Conservation (phyloP, 2,888 invertebrate genomes). For the Nemurella pictetii region DNA sequence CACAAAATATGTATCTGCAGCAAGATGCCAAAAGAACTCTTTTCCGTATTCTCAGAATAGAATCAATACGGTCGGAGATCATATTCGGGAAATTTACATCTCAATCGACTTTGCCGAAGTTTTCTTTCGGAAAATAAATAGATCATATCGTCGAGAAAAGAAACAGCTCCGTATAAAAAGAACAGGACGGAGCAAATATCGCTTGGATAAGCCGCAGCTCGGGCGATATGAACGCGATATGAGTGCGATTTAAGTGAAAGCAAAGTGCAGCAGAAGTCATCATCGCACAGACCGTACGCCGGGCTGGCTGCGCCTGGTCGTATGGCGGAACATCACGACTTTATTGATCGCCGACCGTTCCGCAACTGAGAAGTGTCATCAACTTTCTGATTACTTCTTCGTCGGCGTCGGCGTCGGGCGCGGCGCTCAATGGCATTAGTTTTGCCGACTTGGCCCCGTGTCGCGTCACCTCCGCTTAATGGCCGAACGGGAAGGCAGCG, state of each 20-base stretch:
- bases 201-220: background rate
- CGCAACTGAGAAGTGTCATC: background rate
- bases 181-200: no score
- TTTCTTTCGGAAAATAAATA: background rate
- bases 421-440: background rate
- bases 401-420: background rate
- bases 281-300: no score
- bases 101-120: background rate
- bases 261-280: background rate
- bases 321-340: background rate
- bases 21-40: background rate
- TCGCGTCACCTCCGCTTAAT: background rate
- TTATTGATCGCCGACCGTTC: background rate
- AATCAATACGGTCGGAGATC: background rate
- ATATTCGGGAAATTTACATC: background rate
- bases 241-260: background rate
- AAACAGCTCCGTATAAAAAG: background rate
- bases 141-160: background rate
- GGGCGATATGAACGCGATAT: background rate
- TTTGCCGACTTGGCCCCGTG: background rate
- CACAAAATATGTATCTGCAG: background rate
- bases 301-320: background rate
- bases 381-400: background rate
- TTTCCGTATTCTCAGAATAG: background rate
- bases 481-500: background rate